These are phyloP conservation scores for Cotesia vestalis DNA, from an alignment of 1,140 invertebrate species.

Conservation along the genomic window DNA sequence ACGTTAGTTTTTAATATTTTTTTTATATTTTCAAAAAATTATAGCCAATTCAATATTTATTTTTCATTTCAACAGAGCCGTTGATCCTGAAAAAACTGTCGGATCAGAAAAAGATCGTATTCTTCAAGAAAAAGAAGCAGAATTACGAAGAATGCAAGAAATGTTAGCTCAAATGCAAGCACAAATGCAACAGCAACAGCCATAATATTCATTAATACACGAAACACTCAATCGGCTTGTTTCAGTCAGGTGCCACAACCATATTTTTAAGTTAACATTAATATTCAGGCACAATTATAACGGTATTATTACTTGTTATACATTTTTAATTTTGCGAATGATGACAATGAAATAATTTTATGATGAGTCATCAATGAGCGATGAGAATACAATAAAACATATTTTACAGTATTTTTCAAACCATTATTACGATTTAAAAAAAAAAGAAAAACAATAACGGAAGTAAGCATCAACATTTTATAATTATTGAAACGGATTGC, in stretches of 20 bases:
- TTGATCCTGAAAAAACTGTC: slow-evolving; percentile 60
- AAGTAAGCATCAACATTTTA: background rate
- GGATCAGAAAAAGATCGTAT: slow-evolving; percentile 82
- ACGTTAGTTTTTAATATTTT: slow-evolving; percentile 66
- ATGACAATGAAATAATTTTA: too few species aligned
- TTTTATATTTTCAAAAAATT: slow-evolving; percentile 25
- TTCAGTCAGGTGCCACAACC: slow-evolving; percentile 31
- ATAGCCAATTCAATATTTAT: slow-evolving; percentile 21
- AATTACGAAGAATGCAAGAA: slow-evolving; percentile 92
- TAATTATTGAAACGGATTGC: background rate
- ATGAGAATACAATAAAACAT: too few species aligned
- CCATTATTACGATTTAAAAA: background rate
- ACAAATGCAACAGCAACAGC: slow-evolving; percentile 81
- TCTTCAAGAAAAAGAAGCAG: slow-evolving; percentile 88
- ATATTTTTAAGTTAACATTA: slow-evolving; percentile 4
- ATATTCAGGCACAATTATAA: slow-evolving; percentile 22
- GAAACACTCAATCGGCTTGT: slow-evolving; percentile 1
- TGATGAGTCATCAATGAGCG: too few species aligned
- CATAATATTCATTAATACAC: slow-evolving; percentile 45
- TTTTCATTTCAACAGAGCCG: slow-evolving; percentile 43
- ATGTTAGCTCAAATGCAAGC: slow-evolving; percentile 95
- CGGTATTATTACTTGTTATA: background rate
- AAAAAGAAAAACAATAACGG: background rate
- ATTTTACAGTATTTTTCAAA: slow-evolving; percentile 9
- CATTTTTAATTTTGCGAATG: background rate